Conservation (phyloP, 2,113 vertebrate genomes). For the Eretmochelys imbricata region DNA sequence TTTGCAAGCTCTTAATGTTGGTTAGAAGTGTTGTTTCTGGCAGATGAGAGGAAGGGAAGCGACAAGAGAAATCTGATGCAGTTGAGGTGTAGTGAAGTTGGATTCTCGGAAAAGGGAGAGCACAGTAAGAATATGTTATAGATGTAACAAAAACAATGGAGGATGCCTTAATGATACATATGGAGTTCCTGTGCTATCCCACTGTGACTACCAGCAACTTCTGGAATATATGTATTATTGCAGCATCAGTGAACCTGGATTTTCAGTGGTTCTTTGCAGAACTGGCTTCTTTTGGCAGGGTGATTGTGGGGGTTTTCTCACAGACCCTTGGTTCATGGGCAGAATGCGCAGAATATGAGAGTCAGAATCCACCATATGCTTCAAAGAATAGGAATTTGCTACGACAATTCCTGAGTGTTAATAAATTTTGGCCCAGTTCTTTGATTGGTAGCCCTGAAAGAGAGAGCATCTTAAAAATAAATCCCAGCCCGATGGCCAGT, state of each 20-base stretch:
- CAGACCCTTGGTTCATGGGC: not conserved
- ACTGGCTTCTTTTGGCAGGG: slow-evolving; percentile 57
- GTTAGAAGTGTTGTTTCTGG: slow-evolving; percentile 19
- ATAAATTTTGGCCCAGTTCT: slow-evolving; percentile 63
- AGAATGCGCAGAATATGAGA: not conserved
- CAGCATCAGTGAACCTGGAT: slow-evolving; percentile 31
- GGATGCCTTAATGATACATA: not conserved
- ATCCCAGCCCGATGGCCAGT: slow-evolving; percentile 1
- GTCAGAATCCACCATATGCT: slow-evolving; percentile 22
- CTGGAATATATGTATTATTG: not conserved
- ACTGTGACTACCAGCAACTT: slow-evolving; percentile 54
- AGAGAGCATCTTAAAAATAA: slow-evolving; percentile 36
- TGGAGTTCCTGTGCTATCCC: rapidly evolving
- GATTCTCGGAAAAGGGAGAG: not conserved
- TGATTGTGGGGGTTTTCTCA: slow-evolving; percentile 46
- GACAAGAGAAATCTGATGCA: not conserved
- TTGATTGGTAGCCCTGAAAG: not conserved
- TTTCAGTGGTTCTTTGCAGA: slow-evolving; percentile 37
- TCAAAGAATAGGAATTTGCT: slow-evolving; percentile 28
- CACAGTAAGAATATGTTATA: not conserved
- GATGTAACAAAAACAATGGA: not conserved
- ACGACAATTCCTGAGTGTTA: slow-evolving; percentile 14
- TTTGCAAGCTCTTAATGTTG: slow-evolving; percentile 24
- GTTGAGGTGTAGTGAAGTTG: slow-evolving; percentile 2
- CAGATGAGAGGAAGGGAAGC: slow-evolving; percentile 7